Conservation (phyloP, 2,797 vertebrate genomes). For the Sebastes nivosus region DNA sequence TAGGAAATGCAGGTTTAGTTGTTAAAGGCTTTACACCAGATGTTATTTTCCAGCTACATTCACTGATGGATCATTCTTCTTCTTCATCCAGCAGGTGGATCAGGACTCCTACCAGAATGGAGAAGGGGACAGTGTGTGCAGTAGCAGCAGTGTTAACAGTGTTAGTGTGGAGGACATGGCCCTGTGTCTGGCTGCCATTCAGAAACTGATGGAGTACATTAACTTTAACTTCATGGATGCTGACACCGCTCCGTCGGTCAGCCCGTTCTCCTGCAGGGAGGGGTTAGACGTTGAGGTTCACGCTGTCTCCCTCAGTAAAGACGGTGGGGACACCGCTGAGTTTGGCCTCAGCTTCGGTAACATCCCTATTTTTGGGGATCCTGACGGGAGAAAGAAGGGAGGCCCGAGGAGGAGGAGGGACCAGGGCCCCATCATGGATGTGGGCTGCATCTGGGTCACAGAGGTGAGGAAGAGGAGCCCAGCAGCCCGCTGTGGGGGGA, state of each 20-base stretch:
- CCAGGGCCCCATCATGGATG: constrained; percentile 89
- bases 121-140: constrained; percentile 71
- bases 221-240: constrained; percentile 91
- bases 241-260: constrained; percentile 56
- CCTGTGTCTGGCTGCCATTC: constrained; percentile 89
- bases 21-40: background rate
- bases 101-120: constrained; percentile 42
- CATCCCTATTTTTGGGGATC: constrained; percentile 95
- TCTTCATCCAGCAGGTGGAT: constrained; percentile 33
- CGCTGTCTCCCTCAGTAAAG: constrained; percentile 87
- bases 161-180: constrained; percentile 41
- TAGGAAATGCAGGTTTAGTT: background rate
- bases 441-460: constrained; percentile 97
- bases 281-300: constrained; percentile 87
- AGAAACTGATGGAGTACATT: constrained; percentile 94
- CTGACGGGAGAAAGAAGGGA: constrained; percentile 88
- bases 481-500: constrained; percentile 86
- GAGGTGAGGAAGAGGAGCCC: constrained; percentile 94
- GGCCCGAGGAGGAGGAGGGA: constrained; percentile 86
- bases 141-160: constrained; percentile 57
- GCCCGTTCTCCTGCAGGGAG: constrained; percentile 38
- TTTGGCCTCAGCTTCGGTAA: constrained; percentile 96
- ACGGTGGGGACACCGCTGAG: constrained; percentile 78
- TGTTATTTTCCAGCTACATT: background rate
- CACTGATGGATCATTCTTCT: background rate